phyloP scores from a whole-genome alignment of 2,888 invertebrate genomes.

The Horisme vitalbata region DNA sequence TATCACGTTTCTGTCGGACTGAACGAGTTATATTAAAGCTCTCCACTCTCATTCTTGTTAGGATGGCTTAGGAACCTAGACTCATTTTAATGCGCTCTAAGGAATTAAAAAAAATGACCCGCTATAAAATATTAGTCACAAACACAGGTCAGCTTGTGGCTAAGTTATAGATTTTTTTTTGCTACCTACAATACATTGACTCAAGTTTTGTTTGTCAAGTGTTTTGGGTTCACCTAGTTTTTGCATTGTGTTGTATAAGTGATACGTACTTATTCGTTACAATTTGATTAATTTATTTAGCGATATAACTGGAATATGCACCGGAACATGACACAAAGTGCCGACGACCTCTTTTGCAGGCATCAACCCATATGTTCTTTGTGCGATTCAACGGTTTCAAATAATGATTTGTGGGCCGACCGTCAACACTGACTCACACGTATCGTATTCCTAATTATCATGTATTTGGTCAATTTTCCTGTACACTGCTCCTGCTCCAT shows the following conservation, averaged over 20 bases:
- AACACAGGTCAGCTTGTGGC: background rate
- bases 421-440: slow-evolving; percentile 63
- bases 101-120: no score
- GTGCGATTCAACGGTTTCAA: slow-evolving; percentile 52
- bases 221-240: slow-evolving; percentile 12
- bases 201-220: no score
- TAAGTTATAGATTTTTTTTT: background rate
- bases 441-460: slow-evolving; percentile 60
- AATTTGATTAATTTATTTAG: slow-evolving; percentile 47
- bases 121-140: no score
- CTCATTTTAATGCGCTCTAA: no score
- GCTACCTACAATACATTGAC: background rate
- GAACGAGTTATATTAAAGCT: no score
- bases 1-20: slow-evolving; percentile 14
- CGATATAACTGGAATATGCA: slow-evolving; percentile 47
- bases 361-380: slow-evolving; percentile 63
- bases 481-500: background rate
- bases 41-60: no score
- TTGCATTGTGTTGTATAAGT: slow-evolving; percentile 26
- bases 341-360: slow-evolving; percentile 61
- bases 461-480: slow-evolving; percentile 31
- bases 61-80: no score
- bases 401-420: slow-evolving; percentile 64
- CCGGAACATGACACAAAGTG: slow-evolving; percentile 70
- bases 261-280: no score